Evolutionary conservation across 2,113 vertebrate genomes (phyloP).

Genomic region (Festucalex cinctus): DNA sequence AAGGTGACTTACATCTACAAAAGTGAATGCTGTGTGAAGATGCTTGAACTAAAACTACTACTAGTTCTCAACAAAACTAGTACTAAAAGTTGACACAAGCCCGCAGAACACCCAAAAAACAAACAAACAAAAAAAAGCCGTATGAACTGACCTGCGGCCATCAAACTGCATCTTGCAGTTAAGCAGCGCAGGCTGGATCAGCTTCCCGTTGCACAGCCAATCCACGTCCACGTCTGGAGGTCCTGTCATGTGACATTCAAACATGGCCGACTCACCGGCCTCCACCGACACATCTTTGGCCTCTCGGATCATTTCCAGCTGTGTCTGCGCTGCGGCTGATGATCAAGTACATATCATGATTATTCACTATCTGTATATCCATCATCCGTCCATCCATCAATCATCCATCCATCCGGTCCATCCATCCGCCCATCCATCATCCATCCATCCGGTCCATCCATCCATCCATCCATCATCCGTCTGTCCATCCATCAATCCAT

Average conservation of each 20-base stretch:
- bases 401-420: too few relatives aligned
- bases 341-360: constrained; percentile 1
- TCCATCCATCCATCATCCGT: too few relatives aligned
- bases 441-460: too few relatives aligned
- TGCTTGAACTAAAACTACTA: background rate
- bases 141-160: constrained; percentile 73
- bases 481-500: too few relatives aligned
- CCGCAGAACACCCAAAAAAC: background rate
- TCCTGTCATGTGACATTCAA: constrained; percentile 85
- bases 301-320: constrained; percentile 77
- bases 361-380: too few relatives aligned
- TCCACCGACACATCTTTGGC: constrained; percentile 80
- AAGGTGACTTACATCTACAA: too few relatives aligned
- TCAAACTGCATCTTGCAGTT: constrained; percentile 99
- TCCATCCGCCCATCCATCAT: too few relatives aligned
- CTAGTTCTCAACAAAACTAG: too few relatives aligned
- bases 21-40: background rate
- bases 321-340: constrained; percentile 71
- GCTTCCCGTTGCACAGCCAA: constrained; percentile 88
- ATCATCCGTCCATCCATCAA: background rate
- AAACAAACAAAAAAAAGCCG: background rate
- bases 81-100: background rate
- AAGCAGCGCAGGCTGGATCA: constrained; percentile 91
- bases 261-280: constrained; percentile 87
- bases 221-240: constrained; percentile 89